These are phyloP conservation scores for Ispidina picta DNA, from an alignment of 2,797 vertebrate genomes.

Conservation along the genomic window DNA sequence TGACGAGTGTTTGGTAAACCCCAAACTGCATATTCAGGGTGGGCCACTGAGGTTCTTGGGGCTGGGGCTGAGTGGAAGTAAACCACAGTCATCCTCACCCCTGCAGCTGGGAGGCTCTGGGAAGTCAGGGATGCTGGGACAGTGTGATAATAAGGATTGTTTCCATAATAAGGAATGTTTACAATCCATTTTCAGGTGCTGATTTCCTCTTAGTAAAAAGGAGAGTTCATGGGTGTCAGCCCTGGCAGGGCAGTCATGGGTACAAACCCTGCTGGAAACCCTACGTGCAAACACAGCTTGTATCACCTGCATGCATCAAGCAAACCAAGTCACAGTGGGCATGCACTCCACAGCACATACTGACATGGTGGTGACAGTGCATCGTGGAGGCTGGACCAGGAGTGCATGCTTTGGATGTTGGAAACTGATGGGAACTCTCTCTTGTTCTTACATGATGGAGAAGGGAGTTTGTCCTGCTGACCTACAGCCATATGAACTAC, in stretches of 20 bases:
- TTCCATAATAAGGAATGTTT: not conserved
- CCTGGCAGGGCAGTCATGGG: not conserved
- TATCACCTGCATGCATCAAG: not conserved
- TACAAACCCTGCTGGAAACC: not conserved
- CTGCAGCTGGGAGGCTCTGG: not conserved
- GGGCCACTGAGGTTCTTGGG: not conserved
- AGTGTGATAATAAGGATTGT: rapidly evolving
- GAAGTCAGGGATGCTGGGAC: not conserved
- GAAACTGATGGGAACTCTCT: not conserved
- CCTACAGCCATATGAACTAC: not conserved
- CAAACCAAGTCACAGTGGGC: not conserved
- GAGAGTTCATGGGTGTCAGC: not conserved
- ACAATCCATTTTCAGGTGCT: not conserved
- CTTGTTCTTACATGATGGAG: not conserved
- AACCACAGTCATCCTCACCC: not conserved
- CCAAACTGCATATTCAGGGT: not conserved
- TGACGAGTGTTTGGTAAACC: rapidly evolving
- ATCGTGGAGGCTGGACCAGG: rapidly evolving
- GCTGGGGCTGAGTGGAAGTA: not conserved
- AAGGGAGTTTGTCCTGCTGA: not conserved
- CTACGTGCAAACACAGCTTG: rapidly evolving
- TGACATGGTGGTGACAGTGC: rapidly evolving
- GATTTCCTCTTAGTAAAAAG: not conserved
- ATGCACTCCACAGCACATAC: rapidly evolving
- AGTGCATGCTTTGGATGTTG: rapidly evolving